phyloP scores from a whole-genome alignment of 2,888 invertebrate species.

The Congeria kusceri region DNA sequence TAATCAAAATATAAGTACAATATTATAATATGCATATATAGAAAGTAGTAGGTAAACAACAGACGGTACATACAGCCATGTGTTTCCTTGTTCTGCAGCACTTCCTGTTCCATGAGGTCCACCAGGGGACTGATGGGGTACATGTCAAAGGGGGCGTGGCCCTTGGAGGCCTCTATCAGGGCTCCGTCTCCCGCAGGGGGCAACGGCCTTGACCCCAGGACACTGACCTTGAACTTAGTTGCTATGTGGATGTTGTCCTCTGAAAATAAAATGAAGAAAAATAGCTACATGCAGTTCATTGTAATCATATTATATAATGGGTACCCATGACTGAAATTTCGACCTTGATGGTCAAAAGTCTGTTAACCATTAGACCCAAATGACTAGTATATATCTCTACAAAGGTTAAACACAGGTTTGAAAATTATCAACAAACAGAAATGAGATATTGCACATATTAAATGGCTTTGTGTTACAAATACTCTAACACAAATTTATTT shows the following conservation, averaged over 20 bases:
- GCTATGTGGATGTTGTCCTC: not conserved
- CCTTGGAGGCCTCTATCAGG: constrained; percentile 86
- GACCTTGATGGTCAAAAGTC: too few relatives aligned
- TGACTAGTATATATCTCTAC: too few relatives aligned
- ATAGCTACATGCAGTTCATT: too few relatives aligned
- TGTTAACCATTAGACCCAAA: too few relatives aligned
- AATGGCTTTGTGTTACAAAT: too few relatives aligned
- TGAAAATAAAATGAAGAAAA: constrained; percentile 7
- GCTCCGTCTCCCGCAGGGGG: constrained; percentile 86
- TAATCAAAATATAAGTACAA: too few relatives aligned
- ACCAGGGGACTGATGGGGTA: constrained; percentile 91
- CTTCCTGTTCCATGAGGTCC: constrained; percentile 76
- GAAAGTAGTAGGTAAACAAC: not conserved
- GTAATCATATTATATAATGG: too few relatives aligned
- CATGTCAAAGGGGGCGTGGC: constrained; percentile 89
- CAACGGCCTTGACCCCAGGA: constrained; percentile 89
- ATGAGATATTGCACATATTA: too few relatives aligned
- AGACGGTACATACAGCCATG: not conserved
- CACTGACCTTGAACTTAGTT: not conserved
- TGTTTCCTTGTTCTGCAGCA: not conserved
- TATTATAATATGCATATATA: not conserved
- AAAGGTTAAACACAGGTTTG: too few relatives aligned
- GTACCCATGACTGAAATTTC: too few relatives aligned
- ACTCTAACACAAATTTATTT: too few relatives aligned
- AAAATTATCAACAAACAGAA: too few relatives aligned